Evolutionary conservation across 2,888 invertebrate genomes (phyloP).

Genomic region (Lathronympha strigana): DNA sequence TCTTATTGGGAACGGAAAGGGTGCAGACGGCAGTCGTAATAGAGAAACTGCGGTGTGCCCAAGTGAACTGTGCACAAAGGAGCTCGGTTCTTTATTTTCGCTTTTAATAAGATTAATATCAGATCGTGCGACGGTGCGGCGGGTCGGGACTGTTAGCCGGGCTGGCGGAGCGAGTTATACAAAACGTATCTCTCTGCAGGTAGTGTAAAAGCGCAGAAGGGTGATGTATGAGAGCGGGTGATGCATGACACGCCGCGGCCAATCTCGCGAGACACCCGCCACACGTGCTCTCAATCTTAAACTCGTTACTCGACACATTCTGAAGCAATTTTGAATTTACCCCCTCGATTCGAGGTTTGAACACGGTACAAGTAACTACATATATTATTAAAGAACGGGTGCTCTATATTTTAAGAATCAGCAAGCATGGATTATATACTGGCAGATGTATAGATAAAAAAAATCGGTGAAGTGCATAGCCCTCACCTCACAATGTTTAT

Average conservation of each 20-base stretch:
- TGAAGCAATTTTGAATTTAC: constrained; percentile 73
- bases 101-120: constrained; percentile 60
- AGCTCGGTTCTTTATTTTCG: constrained; percentile 59
- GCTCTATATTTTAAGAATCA: constrained; percentile 60
- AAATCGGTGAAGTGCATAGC: too few species aligned
- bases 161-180: constrained; percentile 59
- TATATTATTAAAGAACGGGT: too few species aligned
- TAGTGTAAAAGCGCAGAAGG: constrained; percentile 71
- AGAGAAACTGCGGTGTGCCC: constrained; percentile 62
- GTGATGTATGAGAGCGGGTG: constrained; percentile 68
- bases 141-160: constrained; percentile 21
- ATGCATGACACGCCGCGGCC: constrained; percentile 53
- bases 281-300: constrained; percentile 78
- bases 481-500: too few species aligned
- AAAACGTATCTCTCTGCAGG: constrained; percentile 68
- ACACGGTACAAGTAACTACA: constrained; percentile 51
- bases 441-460: constrained; percentile 1
- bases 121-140: constrained; percentile 29
- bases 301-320: constrained; percentile 72
- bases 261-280: constrained; percentile 61
- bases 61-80: constrained; percentile 52
- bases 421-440: constrained; percentile 27
- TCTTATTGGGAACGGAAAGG: constrained; percentile 71
- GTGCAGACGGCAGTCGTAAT: constrained; percentile 60
- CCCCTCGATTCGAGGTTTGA: constrained; percentile 63